A percentile compares a stretch with the other conserved stretches of the same genome.
These are phyloP conservation scores for Ascidia mentula DNA, from an alignment of 23 tunicate genomes.

Conservation along the genomic window DNA sequence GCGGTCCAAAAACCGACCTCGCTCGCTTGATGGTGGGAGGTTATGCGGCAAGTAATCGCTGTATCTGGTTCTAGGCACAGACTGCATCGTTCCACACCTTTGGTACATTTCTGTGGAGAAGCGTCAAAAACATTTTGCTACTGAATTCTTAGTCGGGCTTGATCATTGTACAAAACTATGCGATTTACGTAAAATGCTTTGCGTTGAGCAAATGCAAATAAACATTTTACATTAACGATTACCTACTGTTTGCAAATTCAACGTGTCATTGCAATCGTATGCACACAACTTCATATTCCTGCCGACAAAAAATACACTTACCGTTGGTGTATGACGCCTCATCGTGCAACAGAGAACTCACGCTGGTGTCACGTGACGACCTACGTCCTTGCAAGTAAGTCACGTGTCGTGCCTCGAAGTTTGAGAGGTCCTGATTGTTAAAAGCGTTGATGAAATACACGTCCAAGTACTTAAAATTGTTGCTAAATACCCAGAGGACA, in stretches of 20 bases:
- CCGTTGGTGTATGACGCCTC: background rate
- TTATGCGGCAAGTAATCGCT: background rate
- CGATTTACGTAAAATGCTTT: too few relatives aligned
- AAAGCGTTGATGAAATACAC: too few relatives aligned
- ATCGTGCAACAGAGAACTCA: conserved; percentile 9
- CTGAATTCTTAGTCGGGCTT: background rate
- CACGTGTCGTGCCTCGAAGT: background rate
- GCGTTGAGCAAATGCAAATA: too few relatives aligned
- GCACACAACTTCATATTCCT: too few relatives aligned
- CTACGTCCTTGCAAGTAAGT: background rate
- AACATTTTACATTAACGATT: too few relatives aligned
- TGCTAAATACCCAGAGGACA: too few relatives aligned
- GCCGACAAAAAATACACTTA: too few relatives aligned
- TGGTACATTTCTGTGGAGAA: conserved; percentile 3
- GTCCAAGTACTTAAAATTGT: too few relatives aligned
- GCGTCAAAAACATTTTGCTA: background rate
- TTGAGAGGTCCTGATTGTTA: background rate
- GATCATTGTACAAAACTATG: too few relatives aligned
- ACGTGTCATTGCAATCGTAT: too few relatives aligned
- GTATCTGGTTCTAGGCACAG: background rate
- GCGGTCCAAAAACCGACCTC: background rate
- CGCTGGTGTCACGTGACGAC: conserved; percentile 25
- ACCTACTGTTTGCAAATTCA: too few relatives aligned
- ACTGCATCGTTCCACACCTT: background rate
- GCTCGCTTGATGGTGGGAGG: background rate